Conservation (phyloP, 2,888 invertebrate species). For the Eupithecia dodoneata region DNA sequence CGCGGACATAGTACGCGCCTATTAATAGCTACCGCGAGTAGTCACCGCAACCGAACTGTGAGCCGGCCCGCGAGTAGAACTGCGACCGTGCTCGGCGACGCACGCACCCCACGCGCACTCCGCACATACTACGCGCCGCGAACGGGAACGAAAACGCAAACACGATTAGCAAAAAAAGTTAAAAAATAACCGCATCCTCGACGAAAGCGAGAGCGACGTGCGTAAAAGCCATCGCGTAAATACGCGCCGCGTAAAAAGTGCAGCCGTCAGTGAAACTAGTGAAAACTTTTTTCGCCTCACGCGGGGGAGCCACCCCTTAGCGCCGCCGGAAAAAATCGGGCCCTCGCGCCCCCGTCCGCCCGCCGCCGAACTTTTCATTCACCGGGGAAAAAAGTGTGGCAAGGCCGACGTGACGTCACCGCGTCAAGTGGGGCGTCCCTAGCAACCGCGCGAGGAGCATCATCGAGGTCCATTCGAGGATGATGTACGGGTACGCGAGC, state of each 20-base stretch:
- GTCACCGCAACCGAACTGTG: slow-evolving; percentile 71
- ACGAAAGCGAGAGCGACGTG: slow-evolving; percentile 73
- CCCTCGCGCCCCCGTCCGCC: slow-evolving; percentile 79
- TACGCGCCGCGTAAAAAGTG: slow-evolving; percentile 80
- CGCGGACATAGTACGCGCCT: slow-evolving; percentile 79
- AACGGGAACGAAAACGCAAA: slow-evolving; percentile 45
- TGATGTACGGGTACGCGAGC: slow-evolving; percentile 57
- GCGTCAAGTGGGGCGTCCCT: slow-evolving; percentile 81
- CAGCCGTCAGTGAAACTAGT: slow-evolving; percentile 83
- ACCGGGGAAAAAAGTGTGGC: slow-evolving; percentile 85
- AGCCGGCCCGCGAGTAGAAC: slow-evolving; percentile 62
- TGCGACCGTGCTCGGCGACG: slow-evolving; percentile 60
- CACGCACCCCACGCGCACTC: slow-evolving; percentile 66
- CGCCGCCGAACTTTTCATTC: slow-evolving; percentile 87
- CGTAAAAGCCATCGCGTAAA: slow-evolving; percentile 75
- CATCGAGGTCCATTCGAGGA: slow-evolving; percentile 48
- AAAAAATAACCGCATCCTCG: slow-evolving; percentile 42
- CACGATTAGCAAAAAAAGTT: slow-evolving; percentile 52
- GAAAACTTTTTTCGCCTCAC: slow-evolving; percentile 80
- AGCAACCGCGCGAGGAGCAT: slow-evolving; percentile 65
- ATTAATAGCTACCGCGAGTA: slow-evolving; percentile 80
- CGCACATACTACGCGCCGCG: slow-evolving; percentile 45
- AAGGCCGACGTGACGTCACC: slow-evolving; percentile 84
- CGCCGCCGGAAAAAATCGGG: slow-evolving; percentile 79
- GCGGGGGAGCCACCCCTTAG: slow-evolving; percentile 78